Evolutionary conservation across 2,888 invertebrate genomes (phyloP), one percentile per base, ranked within the genome.

Genomic region (Lasius platythorax): DNA sequence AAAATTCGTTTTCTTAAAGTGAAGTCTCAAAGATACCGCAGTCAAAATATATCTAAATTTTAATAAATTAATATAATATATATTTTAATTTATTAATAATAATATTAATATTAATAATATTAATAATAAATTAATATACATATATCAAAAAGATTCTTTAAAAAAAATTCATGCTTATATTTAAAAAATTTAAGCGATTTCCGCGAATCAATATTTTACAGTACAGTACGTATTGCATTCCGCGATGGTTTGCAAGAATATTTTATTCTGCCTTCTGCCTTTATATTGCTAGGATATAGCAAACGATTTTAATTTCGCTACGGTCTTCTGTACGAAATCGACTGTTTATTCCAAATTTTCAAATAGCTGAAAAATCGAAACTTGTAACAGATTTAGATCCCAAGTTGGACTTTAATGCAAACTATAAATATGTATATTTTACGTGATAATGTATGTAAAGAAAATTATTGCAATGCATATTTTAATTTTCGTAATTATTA

Each of bases 341-440:
- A 70, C 2, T 46, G n/a, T 2, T 50, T n/a, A n/a, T 11, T 50
- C n/a, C 50, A 33, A 68, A 18, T 68, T 30, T 30, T 18, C 18
- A 18, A 11, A 30, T n/a, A 50, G 6, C n/a, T 12, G 11, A 70
- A 70, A 50, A 70, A 70, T 70, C 1, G n/a, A 70, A 70, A 70
- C 70, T 33, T 68, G 30, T n/a, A 33, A 4, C 28, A n/a, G 46
- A 70, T 70, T 50, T 6, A 70, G 8, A 50, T 30, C 2, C 0
- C n/a, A 70, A 30, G n/a, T 70, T 46, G 2, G 0, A 50, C n/a
- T 18, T n/a, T 50, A 50, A 70, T 68, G 11, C 43, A 28, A 43
- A 23, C 4, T 15, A 46, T 30, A 68, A 30, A 43, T 68, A 28
- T 30, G 8, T 70, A 33, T n/a, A 8, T n/a, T 50, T n/a, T 30